Conservation (phyloP, 1,140 invertebrate genomes). For the Heliothis virescens region DNA sequence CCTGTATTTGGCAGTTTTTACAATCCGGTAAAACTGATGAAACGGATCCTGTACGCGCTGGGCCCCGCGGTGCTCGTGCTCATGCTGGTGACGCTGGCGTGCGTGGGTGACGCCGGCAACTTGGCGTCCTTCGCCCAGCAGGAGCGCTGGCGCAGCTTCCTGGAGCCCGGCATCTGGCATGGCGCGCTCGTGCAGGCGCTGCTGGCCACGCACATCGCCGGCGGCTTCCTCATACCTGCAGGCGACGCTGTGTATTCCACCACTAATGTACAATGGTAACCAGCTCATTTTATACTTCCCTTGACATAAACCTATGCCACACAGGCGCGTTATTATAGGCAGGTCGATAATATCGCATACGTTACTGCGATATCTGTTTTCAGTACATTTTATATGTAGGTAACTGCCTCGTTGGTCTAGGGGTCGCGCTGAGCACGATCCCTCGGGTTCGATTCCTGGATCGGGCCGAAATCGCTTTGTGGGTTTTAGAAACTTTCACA, state of each 20-base stretch:
- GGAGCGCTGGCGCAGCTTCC: conserved; percentile 61
- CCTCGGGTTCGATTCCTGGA: no score
- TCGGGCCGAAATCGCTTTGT: no score
- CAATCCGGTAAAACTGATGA: conserved; percentile 75
- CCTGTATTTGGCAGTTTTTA: conserved; percentile 79
- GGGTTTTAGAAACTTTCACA: no score
- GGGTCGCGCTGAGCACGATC: no score
- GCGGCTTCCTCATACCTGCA: conserved; percentile 87
- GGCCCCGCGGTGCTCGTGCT: conserved; percentile 63
- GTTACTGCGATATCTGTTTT: no score
- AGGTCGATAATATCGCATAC: no score
- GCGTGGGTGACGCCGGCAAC: conserved; percentile 53
- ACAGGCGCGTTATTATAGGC: no score
- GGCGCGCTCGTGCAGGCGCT: conserved; percentile 87
- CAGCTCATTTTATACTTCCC: background rate
- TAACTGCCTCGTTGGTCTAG: no score
- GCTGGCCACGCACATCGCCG: conserved; percentile 87
- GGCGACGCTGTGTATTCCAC: conserved; percentile 87
- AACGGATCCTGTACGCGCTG: conserved; percentile 65
- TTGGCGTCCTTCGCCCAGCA: conserved; percentile 50
- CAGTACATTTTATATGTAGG: no score
- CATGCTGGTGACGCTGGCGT: conserved; percentile 53
- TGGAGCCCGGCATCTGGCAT: conserved; percentile 84
- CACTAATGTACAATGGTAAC: conserved; percentile 87
- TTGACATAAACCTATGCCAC: no score